Evolutionary conservation across 1,140 invertebrate species (phyloP), one percentile per base, ranked within the genome.

Genomic region (Capitella teleta): DNA sequence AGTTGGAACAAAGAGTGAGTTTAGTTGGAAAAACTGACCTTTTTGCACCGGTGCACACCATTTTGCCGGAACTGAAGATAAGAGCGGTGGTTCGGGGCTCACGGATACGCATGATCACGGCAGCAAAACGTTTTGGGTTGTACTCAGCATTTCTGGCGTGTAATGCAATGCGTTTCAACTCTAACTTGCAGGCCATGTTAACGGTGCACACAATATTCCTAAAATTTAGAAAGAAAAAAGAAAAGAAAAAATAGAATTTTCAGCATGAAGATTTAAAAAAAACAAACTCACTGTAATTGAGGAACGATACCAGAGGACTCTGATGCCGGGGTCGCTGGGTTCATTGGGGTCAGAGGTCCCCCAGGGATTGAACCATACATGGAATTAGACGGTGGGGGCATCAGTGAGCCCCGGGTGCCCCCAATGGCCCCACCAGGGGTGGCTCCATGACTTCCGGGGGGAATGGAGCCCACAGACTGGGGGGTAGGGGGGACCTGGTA

Each of bases 31-130:
- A 2, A 12, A 12, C 16, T 16, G n/a, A 75, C 65, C 74, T 98
- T 77, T 98, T 99, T 0, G 96, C 96, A 18, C 96, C 96, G 1
- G 96, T 99, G 69, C 96, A 99, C 0, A 99, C 96, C 95, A 99
- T 98, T 80, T 99, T 99, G 0, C 96, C 96, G 1, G 94, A 98
- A 62, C 91, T 95, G 66, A 99, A 99, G 57, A 99, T 99, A 10
- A 99, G 74, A 12, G 96, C 96, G 21, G 96, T 99, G 2, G 96
- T 99, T 58, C 96, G 76, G 0, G 96, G 96, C 67, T 98, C 93
- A 67, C 95, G 78, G 64, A 99, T 99, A 67, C 96, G 79, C 96
- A 99, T 99, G 48, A 99, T 99, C 0, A 99, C 95, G 53, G 96
- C 96, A 42, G 96, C 95, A 80, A 99, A 99, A 70, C 96, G 84